Percentiles rank a stretch among this genome's conserved stretches.
Conservation (phyloP, 2,797 vertebrate genomes). For the Cuculus canorus region DNA sequence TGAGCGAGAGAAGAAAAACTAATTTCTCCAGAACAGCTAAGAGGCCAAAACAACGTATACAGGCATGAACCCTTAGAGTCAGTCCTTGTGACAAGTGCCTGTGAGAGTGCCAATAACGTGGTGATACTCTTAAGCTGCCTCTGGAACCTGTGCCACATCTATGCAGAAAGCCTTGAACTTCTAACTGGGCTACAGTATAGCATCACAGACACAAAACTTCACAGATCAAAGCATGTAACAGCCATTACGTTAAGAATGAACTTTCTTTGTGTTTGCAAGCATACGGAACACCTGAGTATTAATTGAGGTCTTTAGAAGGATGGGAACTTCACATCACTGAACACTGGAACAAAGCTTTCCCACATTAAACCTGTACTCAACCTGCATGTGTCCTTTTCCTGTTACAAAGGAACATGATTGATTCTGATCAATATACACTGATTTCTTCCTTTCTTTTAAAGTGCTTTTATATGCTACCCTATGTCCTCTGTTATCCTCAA, state of each 20-base stretch:
- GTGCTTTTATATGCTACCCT: not conserved
- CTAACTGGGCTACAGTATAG: not conserved
- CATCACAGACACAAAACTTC: not conserved
- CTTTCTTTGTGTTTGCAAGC: not conserved
- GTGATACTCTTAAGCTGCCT: not conserved
- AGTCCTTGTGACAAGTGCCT: not conserved
- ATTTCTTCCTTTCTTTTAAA: not conserved
- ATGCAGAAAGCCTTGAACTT: not conserved
- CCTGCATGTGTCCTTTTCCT: not conserved
- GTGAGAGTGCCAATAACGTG: accelerated
- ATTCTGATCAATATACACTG: not conserved
- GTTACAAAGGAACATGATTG: not conserved
- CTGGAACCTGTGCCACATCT: not conserved
- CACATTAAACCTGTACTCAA: not conserved
- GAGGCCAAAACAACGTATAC: not conserved
- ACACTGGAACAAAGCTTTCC: not conserved
- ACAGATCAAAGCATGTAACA: not conserved
- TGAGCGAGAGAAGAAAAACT: not conserved
- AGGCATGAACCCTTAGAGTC: not conserved
- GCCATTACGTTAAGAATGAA: not conserved
- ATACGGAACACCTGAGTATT: not conserved
- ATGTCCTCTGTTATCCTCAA: not conserved
- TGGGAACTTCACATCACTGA: not conserved
- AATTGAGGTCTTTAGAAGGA: not conserved
- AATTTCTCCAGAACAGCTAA: not conserved